phyloP scores from a whole-genome alignment of 2,888 invertebrate genomes.

The Pollenia amentaria region DNA sequence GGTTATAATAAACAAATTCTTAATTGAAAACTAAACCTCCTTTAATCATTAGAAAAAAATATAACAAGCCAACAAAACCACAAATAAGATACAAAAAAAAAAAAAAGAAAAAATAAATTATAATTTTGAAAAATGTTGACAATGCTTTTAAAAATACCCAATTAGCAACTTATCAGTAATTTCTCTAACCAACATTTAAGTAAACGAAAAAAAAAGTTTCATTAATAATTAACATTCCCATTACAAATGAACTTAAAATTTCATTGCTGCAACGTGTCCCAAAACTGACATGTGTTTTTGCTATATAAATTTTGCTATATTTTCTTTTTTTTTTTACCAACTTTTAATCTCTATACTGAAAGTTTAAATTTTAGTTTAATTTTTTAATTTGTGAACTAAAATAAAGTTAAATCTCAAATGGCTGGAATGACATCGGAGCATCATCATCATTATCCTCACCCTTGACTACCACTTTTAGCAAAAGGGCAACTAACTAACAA shows the following conservation, averaged over 20 bases:
- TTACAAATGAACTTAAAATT: constrained; percentile 35
- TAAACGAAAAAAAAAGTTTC: neutral
- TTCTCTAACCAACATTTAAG: constrained; percentile 9
- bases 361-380: constrained; percentile 34
- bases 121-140: no score
- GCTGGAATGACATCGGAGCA: neutral
- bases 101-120: no score
- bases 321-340: neutral
- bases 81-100: no score
- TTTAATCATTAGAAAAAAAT: no score
- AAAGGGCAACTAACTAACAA: constrained; percentile 40
- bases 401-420: constrained; percentile 44
- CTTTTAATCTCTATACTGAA: constrained; percentile 24
- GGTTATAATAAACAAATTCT: no score
- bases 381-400: constrained; percentile 42
- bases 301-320: neutral
- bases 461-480: constrained; percentile 18
- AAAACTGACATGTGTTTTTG: constrained; percentile 17
- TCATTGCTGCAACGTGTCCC: constrained; percentile 9
- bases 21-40: no score
- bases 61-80: no score
- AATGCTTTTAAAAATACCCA: no score
- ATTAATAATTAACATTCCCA: constrained; percentile 15
- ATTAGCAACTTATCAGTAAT: neutral
- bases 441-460: neutral